Evolutionary conservation across 2,888 invertebrate species (phyloP).

Genomic region (Glyphotaelius pellucidus): DNA sequence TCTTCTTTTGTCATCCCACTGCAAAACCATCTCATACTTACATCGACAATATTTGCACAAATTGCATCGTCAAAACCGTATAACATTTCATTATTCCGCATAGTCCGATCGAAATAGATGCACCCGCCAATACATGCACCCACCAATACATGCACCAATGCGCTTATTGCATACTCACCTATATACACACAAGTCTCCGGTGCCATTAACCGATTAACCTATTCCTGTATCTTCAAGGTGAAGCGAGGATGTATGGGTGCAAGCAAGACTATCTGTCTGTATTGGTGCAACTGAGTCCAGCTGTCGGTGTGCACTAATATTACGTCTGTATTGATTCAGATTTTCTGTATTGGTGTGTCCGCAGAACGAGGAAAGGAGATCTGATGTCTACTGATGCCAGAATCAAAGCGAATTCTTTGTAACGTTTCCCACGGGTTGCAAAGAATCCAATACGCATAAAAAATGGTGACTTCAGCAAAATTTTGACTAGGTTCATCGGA

Average conservation of each 20-base stretch:
- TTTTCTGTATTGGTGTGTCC: not conserved
- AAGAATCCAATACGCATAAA: not conserved
- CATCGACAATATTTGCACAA: not conserved
- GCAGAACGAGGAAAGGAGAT: not conserved
- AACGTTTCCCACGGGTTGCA: no score
- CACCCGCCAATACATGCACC: slow-evolving; percentile 21
- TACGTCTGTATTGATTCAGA: not conserved
- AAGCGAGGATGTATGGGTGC: slow-evolving; percentile 67
- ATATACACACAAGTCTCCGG: slow-evolving; percentile 68
- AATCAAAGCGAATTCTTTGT: not conserved
- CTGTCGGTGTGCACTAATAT: not conserved
- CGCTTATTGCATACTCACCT: not conserved
- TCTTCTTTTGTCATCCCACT: no score
- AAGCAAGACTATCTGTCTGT: not conserved
- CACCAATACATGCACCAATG: not conserved
- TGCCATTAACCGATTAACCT: slow-evolving; percentile 80
- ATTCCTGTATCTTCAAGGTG: slow-evolving; percentile 78
- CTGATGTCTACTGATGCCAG: no score
- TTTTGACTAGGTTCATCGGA: not conserved
- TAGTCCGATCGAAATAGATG: slow-evolving; percentile 34
- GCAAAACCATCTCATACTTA: not conserved
- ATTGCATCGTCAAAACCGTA: not conserved
- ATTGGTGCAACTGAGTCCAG: not conserved
- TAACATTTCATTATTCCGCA: not conserved
- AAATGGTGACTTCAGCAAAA: not conserved